phyloP scores from a whole-genome alignment of 2,113 vertebrate genomes.

The Fulica atra region DNA sequence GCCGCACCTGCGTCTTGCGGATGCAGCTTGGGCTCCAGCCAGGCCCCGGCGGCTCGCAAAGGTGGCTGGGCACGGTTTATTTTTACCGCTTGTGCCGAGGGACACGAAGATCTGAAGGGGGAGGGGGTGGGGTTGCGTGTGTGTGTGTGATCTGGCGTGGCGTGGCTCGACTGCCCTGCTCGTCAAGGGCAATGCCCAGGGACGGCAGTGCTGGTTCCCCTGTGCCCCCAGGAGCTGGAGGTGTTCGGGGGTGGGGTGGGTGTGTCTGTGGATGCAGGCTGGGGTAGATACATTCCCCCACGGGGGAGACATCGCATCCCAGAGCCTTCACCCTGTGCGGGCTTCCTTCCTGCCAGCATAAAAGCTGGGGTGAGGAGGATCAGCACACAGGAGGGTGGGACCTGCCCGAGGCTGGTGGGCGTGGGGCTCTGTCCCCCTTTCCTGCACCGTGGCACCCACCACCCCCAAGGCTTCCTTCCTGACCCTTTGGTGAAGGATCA shows the following conservation, averaged over 20 bases:
- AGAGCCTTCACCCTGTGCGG: not conserved
- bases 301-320: accelerated
- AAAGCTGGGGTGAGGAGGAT: not conserved
- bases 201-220: accelerated
- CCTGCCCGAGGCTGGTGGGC: not conserved
- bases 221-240: not conserved
- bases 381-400: not conserved
- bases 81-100: not conserved
- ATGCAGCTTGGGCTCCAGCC: not conserved
- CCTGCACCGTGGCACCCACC: not conserved
- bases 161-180: not conserved
- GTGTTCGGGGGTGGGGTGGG: not conserved
- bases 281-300: not conserved
- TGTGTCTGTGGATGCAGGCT: accelerated
- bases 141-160: not conserved
- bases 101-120: not conserved
- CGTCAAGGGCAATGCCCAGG: not conserved
- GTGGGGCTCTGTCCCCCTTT: not conserved
- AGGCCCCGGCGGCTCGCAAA: not conserved
- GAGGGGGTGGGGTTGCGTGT: not conserved
- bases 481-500: not conserved
- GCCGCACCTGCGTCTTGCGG: not conserved
- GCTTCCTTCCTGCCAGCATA: not conserved
- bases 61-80: not conserved
- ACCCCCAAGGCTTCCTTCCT: not conserved